phyloP scores from a whole-genome alignment of 2,888 invertebrate genomes.

The Drosophila borborema region DNA sequence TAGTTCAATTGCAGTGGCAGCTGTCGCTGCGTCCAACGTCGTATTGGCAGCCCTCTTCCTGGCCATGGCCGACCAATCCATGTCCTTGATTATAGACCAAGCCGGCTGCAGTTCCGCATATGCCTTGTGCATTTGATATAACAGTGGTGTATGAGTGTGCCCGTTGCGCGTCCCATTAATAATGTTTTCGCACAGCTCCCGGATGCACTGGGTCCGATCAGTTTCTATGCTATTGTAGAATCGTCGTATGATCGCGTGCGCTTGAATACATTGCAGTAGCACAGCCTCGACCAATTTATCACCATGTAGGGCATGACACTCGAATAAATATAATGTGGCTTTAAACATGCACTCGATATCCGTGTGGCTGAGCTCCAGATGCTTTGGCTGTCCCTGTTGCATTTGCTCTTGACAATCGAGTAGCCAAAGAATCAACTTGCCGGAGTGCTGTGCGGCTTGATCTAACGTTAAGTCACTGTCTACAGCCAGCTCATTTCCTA shows the following conservation, averaged over 20 bases:
- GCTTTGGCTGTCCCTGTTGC: constrained; percentile 21
- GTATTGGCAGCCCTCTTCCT: constrained; percentile 8
- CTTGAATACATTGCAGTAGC: constrained; percentile 27
- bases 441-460: constrained; percentile 49
- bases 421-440: constrained; percentile 65
- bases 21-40: constrained; percentile 18
- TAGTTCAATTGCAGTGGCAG: constrained; percentile 18
- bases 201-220: constrained; percentile 33
- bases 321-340: constrained; percentile 58
- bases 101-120: constrained; percentile 52
- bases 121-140: constrained; percentile 58
- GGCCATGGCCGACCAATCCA: constrained; percentile 52
- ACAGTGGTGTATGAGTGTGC: constrained; percentile 42
- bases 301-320: constrained; percentile 58
- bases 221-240: constrained; percentile 33
- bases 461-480: constrained; percentile 41
- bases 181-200: constrained; percentile 46
- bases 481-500: constrained; percentile 54
- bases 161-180: constrained; percentile 51
- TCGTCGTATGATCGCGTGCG: constrained; percentile 15
- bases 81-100: constrained; percentile 52
- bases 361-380: constrained; percentile 40
- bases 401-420: constrained; percentile 52
- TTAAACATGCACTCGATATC: constrained; percentile 67
- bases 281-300: constrained; percentile 45